Percentiles rank a stretch among this genome's conserved stretches.
Conservation (phyloP, 2,888 invertebrate species). For the Athalia rosae region DNA sequence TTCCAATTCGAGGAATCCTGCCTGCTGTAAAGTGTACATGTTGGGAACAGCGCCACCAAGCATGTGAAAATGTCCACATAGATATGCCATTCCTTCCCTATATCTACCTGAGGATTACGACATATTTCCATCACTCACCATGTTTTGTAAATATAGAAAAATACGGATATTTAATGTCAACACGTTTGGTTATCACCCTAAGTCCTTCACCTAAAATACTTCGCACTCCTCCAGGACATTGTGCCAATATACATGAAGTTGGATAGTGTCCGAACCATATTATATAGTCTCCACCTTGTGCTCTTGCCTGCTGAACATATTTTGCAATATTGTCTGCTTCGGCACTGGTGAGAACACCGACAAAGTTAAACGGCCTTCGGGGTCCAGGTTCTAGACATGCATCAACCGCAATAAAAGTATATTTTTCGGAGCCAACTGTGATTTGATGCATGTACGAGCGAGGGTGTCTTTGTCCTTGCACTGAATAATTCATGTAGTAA, state of each 20-base stretch:
- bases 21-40: slow-evolving; percentile 91
- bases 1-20: slow-evolving; percentile 90
- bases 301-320: slow-evolving; percentile 77
- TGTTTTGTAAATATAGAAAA: neutral
- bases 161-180: neutral
- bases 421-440: slow-evolving; percentile 76
- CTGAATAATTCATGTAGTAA: slow-evolving; percentile 85
- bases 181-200: neutral
- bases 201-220: slow-evolving; percentile 66
- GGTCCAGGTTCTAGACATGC: slow-evolving; percentile 92
- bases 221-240: slow-evolving; percentile 74
- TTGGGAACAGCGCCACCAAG: slow-evolving; percentile 85
- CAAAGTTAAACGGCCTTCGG: slow-evolving; percentile 92
- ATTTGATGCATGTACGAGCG: slow-evolving; percentile 85
- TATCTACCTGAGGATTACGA: slow-evolving; percentile 74
- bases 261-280: slow-evolving; percentile 95
- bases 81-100: slow-evolving; percentile 82
- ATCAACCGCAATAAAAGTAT: slow-evolving; percentile 91
- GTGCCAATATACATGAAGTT: slow-evolving; percentile 87
- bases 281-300: slow-evolving; percentile 77
- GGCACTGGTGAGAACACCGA: slow-evolving; percentile 81
- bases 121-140: neutral
- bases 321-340: slow-evolving; percentile 78
- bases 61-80: slow-evolving; percentile 94
- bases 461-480: slow-evolving; percentile 82